phyloP scores from a whole-genome alignment of 2,797 vertebrate species.

The Chaetodon trifasciatus region DNA sequence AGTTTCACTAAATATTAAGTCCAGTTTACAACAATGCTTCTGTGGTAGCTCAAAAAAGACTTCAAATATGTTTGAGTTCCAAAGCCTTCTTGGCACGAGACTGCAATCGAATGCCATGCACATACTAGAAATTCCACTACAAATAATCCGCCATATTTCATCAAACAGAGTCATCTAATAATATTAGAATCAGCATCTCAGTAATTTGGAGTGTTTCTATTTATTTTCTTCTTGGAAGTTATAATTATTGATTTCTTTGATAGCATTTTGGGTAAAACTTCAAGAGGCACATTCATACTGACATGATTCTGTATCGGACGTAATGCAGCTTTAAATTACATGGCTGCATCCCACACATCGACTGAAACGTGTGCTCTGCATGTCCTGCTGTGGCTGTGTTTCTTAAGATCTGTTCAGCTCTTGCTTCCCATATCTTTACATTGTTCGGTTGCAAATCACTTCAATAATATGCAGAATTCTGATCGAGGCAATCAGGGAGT shows the following conservation, averaged over 20 bases:
- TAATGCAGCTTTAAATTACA: constrained; percentile 13
- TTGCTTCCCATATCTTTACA: not conserved
- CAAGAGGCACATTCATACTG: not conserved
- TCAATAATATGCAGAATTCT: constrained; percentile 11
- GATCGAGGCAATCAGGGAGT: constrained; percentile 7
- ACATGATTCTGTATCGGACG: constrained; percentile 12
- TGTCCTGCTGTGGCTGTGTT: constrained; percentile 1
- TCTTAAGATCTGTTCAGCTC: constrained; percentile 1
- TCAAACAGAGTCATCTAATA: constrained; percentile 21
- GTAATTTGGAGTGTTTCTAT: not conserved
- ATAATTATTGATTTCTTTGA: constrained; percentile 24
- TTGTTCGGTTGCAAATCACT: constrained; percentile 8
- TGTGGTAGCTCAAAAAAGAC: not conserved
- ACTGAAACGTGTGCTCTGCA: constrained; percentile 21
- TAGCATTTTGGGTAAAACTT: not conserved
- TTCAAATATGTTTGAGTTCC: constrained; percentile 7
- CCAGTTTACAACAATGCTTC: not conserved
- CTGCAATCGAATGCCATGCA: constrained; percentile 17
- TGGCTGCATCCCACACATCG: constrained; percentile 5
- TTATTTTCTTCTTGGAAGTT: not conserved
- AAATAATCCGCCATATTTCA: not conserved
- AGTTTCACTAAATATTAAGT: not conserved
- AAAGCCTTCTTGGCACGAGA: not conserved
- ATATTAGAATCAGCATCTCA: constrained; percentile 18
- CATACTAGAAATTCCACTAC: not conserved